Percentiles rank a stretch among this genome's conserved stretches.
phyloP scores from a whole-genome alignment of 2,888 invertebrate species.

The Stramonita haemastoma region DNA sequence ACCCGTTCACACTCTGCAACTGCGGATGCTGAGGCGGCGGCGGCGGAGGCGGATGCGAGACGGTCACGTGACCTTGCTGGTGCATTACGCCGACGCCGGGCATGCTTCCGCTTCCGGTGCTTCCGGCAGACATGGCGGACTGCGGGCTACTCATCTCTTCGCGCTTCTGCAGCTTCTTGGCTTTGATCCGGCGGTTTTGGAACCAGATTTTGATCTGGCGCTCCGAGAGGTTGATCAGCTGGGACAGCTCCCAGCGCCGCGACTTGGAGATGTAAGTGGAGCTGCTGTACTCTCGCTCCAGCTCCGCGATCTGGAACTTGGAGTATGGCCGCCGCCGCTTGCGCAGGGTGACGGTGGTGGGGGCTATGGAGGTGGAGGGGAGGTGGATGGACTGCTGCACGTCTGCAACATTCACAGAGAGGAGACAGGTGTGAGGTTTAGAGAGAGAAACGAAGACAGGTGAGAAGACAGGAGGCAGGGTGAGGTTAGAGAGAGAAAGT shows the following conservation, averaged over 20 bases:
- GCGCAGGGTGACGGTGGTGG: constrained; percentile 71
- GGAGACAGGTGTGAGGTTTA: neutral
- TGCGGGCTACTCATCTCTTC: constrained; percentile 61
- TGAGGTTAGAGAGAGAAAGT: neutral
- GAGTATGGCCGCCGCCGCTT: constrained; percentile 99
- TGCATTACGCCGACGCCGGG: constrained; percentile 14
- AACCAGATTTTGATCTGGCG: constrained; percentile 78
- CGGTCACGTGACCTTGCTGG: constrained; percentile 37
- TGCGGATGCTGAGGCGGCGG: constrained; percentile 13
- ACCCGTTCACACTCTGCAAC: constrained; percentile 20
- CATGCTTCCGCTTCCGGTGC: constrained; percentile 28
- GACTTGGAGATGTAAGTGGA: constrained; percentile 99
- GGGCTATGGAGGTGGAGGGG: constrained; percentile 71
- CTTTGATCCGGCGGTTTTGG: constrained; percentile 76
- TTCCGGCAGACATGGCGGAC: constrained; percentile 32
- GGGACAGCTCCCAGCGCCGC: constrained; percentile 97
- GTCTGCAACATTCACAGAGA: constrained; percentile 57
- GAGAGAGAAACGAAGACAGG: neutral
- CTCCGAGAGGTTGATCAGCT: constrained; percentile 87
- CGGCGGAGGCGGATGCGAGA: constrained; percentile 25
- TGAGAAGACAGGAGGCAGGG: neutral
- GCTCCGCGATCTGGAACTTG: constrained; percentile 96
- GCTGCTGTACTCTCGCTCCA: constrained; percentile 97
- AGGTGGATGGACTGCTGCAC: constrained; percentile 70
- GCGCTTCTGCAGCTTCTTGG: constrained; percentile 72